Conservation (phyloP, 37 sponge, comb jelly and placozoan genomes). For the Crambe crambe region DNA sequence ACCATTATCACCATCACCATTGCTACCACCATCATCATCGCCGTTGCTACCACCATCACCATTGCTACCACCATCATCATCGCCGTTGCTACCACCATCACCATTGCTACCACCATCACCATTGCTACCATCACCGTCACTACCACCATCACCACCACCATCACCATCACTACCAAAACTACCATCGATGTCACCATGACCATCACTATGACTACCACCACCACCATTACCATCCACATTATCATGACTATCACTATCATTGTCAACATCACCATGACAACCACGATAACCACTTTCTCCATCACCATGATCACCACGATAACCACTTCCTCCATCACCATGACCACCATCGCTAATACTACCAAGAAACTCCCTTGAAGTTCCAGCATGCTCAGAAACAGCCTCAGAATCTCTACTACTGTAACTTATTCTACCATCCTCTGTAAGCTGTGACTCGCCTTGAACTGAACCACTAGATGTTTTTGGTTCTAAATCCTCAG, state of each 20-base stretch:
- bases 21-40: background rate
- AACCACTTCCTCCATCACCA: background rate
- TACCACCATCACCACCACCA: background rate
- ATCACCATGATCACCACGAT: background rate
- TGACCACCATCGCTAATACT: background rate
- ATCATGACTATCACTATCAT: background rate
- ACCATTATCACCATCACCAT: background rate
- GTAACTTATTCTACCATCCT: background rate
- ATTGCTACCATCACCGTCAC: background rate
- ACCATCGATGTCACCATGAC: background rate
- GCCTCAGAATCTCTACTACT: background rate
- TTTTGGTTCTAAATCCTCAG: background rate
- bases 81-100: background rate
- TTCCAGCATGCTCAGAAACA: background rate
- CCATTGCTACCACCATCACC: background rate
- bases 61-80: background rate
- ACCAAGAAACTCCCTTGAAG: background rate
- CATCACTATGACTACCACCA: background rate
- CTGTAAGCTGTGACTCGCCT: background rate
- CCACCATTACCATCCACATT: background rate
- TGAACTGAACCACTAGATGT: background rate
- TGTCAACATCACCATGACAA: background rate
- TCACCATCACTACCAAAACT: background rate
- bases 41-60: background rate
- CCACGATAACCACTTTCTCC: background rate